Evolutionary conservation across 2,888 invertebrate genomes (phyloP).

Genomic region (Drosophila mercatorum): DNA sequence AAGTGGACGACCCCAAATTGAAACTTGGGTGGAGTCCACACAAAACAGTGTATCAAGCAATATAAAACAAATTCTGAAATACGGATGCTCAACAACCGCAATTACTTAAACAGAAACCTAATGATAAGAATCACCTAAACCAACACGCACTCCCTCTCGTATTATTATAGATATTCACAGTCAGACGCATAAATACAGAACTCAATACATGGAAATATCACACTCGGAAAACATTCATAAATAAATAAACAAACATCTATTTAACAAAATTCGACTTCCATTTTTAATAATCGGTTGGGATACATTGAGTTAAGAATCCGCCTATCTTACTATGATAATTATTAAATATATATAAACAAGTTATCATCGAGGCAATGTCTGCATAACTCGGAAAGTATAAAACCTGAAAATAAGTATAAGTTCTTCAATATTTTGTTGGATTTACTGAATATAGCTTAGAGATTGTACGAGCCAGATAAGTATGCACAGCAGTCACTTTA

Average conservation of each 20-base stretch:
- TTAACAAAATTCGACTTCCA: conserved; percentile 29
- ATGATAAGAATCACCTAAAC: conserved; percentile 5
- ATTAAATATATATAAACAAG: too few species aligned
- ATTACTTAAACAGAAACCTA: conserved; percentile 20
- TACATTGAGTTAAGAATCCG: background rate
- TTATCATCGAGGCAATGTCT: too few species aligned
- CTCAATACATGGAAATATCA: conserved; percentile 16
- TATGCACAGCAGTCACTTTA: too few species aligned
- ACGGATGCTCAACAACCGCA: conserved; percentile 47
- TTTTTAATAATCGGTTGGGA: background rate
- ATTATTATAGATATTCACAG: conserved; percentile 29
- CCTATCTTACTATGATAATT: too few species aligned
- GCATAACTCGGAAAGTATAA: too few species aligned
- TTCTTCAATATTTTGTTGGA: too few species aligned
- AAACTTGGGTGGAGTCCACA: background rate
- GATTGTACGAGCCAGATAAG: too few species aligned
- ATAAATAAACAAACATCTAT: conserved; percentile 72
- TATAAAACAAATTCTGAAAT: conserved; percentile 33
- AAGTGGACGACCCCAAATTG: background rate
- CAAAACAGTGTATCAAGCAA: conserved; percentile 33
- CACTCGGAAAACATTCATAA: conserved; percentile 52
- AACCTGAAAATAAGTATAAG: too few species aligned
- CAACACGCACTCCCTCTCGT: conserved; percentile 7
- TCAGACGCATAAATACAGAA: conserved; percentile 19
- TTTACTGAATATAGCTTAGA: too few species aligned